Base-by-base conservation (phyloP, 2,888 invertebrate genomes). In the Drosophila neoperkinsi region DNA sequence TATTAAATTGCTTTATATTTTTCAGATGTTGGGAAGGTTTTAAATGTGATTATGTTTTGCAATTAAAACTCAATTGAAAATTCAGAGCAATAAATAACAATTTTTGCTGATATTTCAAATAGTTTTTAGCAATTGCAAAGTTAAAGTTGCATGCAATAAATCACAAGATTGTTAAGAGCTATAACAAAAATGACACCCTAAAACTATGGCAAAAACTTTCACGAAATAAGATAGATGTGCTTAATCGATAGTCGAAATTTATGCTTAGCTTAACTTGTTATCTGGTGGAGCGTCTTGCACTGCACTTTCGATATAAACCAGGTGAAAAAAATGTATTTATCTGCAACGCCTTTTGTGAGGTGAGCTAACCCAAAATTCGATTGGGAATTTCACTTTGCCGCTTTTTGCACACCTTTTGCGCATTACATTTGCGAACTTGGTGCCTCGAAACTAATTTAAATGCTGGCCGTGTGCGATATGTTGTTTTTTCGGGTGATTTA, bases 401-500 rank as follows among this genome's bases (percentile, higher is more conserved):
- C 62, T 31, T 65, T 60, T 66, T 81, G 69, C 70, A 72, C 70
- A 72, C 71, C 71, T 62, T 71, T 70, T 69, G 67, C 80, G 85
- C 67, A 79, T 57, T 61, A 62, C 33, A 60, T 36, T 7, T 16
- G 33, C 6, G n/a, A 33, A n/a, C 18, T 43, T 30, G 10, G 10
- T 21, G 30, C 21, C 28, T n/a, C 18, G 11, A 11, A 73, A 56
- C 77, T 79, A 72, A 81, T 90, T 90, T 87, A 76, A 84, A 90
- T 85, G 88, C 84, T 63, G 63, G 21, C 33, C 69, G 53, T 73
- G 86, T 80, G 71, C 65, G 34, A 69, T 76, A 65, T 77, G 73
- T 88, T 89, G 88, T 76, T 90, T 82, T 82, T 81, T 71, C 86
- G 79, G 74, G 79, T 84, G 90, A 85, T 90, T 90, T 90, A 89